A percentile compares a stretch with the other conserved stretches of the same genome.
These are phyloP conservation scores for Montipora capricornis DNA, from an alignment of 64 coral and sea anemone genomes.

Conservation along the genomic window DNA sequence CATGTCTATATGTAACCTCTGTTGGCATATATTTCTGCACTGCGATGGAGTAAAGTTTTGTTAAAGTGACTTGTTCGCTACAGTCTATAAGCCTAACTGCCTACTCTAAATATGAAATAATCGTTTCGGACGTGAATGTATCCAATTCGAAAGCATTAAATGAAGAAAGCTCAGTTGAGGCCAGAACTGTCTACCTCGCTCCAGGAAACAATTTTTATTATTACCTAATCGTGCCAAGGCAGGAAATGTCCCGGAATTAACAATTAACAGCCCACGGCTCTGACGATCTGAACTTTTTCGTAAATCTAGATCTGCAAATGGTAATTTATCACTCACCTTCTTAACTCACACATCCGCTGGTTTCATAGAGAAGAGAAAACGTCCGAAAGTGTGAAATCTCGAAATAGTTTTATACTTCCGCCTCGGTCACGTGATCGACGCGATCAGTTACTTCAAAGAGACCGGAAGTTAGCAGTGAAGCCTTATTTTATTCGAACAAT, in stretches of 20 bases:
- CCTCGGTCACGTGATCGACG: not conserved
- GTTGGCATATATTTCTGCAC: not conserved
- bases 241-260: not conserved
- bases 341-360: not conserved
- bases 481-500: not conserved
- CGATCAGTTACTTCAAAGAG: not conserved
- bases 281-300: not conserved
- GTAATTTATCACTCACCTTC: not conserved
- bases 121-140: not conserved
- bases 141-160: constrained; percentile 26
- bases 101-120: not conserved
- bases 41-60: not conserved
- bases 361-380: constrained; percentile 46
- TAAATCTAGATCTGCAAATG: not conserved
- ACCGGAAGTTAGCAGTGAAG: not conserved
- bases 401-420: not conserved
- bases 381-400: not conserved
- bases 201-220: constrained; percentile 26
- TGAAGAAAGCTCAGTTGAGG: not conserved
- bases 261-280: not conserved
- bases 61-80: too few relatives aligned
- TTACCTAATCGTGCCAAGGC: not conserved
- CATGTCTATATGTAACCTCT: too few relatives aligned
- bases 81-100: too few relatives aligned
- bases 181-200: too few relatives aligned